Evolutionary conservation across 2,888 invertebrate genomes (phyloP).

Genomic region (Nomada hirtipes): DNA sequence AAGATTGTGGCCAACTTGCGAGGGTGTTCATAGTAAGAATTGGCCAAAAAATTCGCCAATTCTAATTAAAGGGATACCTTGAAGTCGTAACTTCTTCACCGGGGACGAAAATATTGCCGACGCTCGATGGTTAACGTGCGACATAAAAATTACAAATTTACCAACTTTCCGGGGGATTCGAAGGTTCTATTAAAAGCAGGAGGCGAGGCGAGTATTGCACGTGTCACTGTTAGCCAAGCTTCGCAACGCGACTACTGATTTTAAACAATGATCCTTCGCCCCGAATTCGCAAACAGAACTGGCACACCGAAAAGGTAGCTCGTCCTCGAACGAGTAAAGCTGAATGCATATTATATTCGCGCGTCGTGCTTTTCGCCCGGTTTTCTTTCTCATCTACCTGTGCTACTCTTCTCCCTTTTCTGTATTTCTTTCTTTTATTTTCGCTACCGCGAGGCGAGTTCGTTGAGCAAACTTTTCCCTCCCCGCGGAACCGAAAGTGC

Average conservation of each 20-base stretch:
- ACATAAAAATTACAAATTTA: not conserved
- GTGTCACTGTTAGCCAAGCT: not conserved
- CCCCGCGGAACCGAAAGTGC: conserved; percentile 22
- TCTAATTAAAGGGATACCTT: not conserved
- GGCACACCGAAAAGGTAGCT: conserved; percentile 22
- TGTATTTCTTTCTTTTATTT: not conserved
- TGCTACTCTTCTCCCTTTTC: not conserved
- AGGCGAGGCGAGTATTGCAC: not conserved
- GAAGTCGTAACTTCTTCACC: not conserved
- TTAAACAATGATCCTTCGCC: conserved; percentile 37
- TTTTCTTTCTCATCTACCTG: conserved; percentile 23
- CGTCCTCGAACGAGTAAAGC: conserved; percentile 33
- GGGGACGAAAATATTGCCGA: not conserved
- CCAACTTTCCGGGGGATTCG: no score
- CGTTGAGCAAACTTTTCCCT: conserved; percentile 38
- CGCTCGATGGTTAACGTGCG: not conserved
- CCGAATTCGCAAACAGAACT: conserved; percentile 27
- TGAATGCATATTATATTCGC: conserved; percentile 46
- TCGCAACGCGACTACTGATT: conserved; percentile 11
- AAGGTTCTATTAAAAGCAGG: not conserved
- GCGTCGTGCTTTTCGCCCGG: conserved; percentile 34
- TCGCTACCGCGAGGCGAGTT: conserved; percentile 26
- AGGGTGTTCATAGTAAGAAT: not conserved
- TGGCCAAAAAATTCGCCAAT: not conserved
- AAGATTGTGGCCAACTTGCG: conserved; percentile 10